Percentiles rank a stretch among this genome's conserved stretches.
Evolutionary conservation across 1,140 invertebrate species (phyloP).

Genomic region (Wiebesia pumilae): DNA sequence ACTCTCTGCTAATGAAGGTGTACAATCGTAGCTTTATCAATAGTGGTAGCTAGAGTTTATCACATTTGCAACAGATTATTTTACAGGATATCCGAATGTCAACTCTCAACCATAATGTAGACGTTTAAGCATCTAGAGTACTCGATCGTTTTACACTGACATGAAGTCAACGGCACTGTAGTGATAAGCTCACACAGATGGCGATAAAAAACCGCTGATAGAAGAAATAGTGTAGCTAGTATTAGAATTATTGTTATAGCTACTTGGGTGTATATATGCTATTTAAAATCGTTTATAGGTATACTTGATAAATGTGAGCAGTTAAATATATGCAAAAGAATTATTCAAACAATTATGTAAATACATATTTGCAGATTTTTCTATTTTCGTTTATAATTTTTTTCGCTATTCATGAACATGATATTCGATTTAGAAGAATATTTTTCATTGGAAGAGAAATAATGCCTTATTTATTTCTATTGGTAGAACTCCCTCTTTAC

Average conservation of each 20-base stretch:
- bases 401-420: too few relatives aligned
- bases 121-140: not conserved
- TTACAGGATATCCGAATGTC: not conserved
- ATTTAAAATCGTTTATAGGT: not conserved
- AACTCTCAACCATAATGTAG: not conserved
- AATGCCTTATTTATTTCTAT: too few relatives aligned
- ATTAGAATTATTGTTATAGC: not conserved
- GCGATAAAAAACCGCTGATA: not conserved
- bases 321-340: not conserved
- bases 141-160: not conserved
- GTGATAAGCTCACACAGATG: conserved; percentile 31
- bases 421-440: too few relatives aligned
- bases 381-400: not conserved
- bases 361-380: not conserved
- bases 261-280: not conserved
- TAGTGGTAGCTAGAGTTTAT: conserved; percentile 19
- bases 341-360: not conserved
- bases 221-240: conserved; percentile 1
- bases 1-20: not conserved
- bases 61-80: conserved; percentile 43
- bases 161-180: not conserved
- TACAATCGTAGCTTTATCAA: not conserved
- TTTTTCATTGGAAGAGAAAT: too few relatives aligned
- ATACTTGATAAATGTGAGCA: not conserved
- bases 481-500: too few relatives aligned